Base-by-base conservation (phyloP, 2,888 invertebrate genomes). In the Harpalus rubripes region DNA sequence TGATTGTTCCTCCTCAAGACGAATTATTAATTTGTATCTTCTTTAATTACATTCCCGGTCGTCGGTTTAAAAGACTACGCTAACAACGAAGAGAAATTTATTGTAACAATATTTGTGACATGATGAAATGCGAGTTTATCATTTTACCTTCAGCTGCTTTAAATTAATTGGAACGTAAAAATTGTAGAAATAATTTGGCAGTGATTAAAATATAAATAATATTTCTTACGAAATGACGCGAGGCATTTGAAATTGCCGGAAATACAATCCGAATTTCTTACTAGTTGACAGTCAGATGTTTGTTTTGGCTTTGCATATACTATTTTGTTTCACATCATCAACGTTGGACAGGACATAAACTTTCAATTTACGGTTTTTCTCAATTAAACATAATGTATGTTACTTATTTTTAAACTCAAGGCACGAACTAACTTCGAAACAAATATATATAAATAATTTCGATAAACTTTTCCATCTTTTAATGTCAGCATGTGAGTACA, bases 301-400 rank as follows among this genome's bases (percentile, higher is more conserved):
- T 68, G 32, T 68, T 68, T 68, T 68, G 68, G 68, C 68, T 10
- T 10, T 32, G 15, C 7, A 5, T 22, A 32, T 39, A 68, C 26
- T 32, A 68, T 7, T 68, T 68, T 68, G 68, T 68, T 68, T 32
- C 68, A 32, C 68, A 68, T 68, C 68, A 68, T 39, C 39, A 68
- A 68, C 68, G 10, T 39, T 7, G 12, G 26, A 68, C 39, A 68
- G 68, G 15, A 68, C 68, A 68, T 68, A 68, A 68, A 68, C 68
- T 68, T 16, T 39, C 68, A 68, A 39, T 39, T 68, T 68, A 26
- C 18, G 32, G 39, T 39, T 68, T 68, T 68, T 39, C 68, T 68
- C 68, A 68, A 68, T 68, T 68, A 68, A 39, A 68, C 15, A 7
- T 68, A 68, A 68, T 68, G 68, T 68, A 68, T 68, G 68, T 68